A percentile compares a stretch with the other conserved stretches of the same genome.
Evolutionary conservation across 92 coral and sea anemone genomes (phyloP).

Genomic region (Plumapathes pennacea): DNA sequence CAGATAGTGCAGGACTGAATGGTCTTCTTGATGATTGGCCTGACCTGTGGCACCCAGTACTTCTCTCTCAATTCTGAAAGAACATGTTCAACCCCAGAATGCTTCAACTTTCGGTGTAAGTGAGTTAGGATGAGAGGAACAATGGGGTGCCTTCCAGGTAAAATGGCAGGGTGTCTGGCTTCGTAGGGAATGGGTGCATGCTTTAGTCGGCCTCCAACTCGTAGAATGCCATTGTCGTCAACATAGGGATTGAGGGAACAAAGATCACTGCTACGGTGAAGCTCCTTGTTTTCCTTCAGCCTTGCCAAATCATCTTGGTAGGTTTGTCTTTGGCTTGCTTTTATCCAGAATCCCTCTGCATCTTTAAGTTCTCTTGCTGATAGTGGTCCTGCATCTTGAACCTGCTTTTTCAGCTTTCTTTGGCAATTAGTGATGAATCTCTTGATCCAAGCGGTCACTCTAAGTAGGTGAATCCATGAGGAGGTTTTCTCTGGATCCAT

Average conservation of each 20-base stretch:
- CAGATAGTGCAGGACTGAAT: constrained; percentile 1
- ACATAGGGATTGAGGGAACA: constrained; percentile 22
- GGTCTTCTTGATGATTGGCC: constrained; percentile 7
- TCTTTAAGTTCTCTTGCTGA: constrained; percentile 6
- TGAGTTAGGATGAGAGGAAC: constrained; percentile 1
- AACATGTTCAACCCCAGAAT: constrained; percentile 28
- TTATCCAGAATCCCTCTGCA: constrained; percentile 23
- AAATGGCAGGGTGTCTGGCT: constrained; percentile 12
- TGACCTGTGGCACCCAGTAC: constrained; percentile 13
- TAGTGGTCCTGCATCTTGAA: background rate
- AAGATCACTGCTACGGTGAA: constrained; percentile 17
- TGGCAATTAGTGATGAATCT: constrained; percentile 19
- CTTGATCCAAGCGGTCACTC: constrained; percentile 22
- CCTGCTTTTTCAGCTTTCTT: background rate
- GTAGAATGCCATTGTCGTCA: constrained; percentile 20
- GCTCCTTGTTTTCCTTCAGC: constrained; percentile 17
- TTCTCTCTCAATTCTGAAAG: constrained; percentile 25
- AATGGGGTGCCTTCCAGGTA: background rate
- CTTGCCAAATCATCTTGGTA: constrained; percentile 7
- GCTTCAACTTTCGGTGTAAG: constrained; percentile 19
- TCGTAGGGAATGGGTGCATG: constrained; percentile 30
- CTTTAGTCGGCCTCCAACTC: constrained; percentile 33
- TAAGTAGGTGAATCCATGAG: constrained; percentile 7
- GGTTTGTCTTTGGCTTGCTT: constrained; percentile 21
- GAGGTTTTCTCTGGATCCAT: constrained; percentile 20